phyloP scores from a whole-genome alignment of 2,888 invertebrate genomes.

The Cantharis rustica region DNA sequence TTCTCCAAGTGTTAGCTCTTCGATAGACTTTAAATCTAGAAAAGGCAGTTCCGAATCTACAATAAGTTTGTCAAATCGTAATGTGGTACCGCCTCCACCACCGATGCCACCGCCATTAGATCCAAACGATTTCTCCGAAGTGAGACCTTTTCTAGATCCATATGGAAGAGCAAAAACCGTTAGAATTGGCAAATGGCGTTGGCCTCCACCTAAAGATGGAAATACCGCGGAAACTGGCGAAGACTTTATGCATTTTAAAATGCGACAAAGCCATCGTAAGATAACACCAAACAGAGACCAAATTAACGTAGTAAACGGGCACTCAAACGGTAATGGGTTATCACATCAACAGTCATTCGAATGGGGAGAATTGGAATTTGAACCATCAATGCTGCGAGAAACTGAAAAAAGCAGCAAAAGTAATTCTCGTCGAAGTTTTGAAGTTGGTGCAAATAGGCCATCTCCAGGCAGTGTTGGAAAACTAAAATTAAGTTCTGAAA shows the following conservation, averaged over 20 bases:
- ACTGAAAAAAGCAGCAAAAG: conserved; percentile 38
- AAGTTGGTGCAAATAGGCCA: conserved; percentile 80
- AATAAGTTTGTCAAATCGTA: conserved; percentile 48
- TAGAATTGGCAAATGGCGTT: conserved; percentile 92
- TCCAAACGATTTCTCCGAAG: conserved; percentile 79
- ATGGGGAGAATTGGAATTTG: conserved; percentile 87
- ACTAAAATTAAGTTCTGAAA: conserved; percentile 86
- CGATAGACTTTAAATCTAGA: conserved; percentile 51
- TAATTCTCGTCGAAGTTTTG: conserved; percentile 66
- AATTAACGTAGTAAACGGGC: conserved; percentile 43
- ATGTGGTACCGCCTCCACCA: conserved; percentile 73
- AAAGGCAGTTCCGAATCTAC: conserved; percentile 59
- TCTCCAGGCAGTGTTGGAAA: conserved; percentile 90
- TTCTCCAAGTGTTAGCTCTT: conserved; percentile 46
- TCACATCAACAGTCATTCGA: conserved; percentile 61
- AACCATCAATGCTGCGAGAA: conserved; percentile 52
- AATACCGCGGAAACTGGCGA: conserved; percentile 70
- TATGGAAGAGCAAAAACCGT: conserved; percentile 94
- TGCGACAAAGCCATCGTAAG: conserved; percentile 78
- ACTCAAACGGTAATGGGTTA: conserved; percentile 29
- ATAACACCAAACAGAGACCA: conserved; percentile 72
- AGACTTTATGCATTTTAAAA: conserved; percentile 86
- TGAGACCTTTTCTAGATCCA: conserved; percentile 84
- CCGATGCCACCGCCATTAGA: conserved; percentile 88
- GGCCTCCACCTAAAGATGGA: conserved; percentile 87